Conservation (phyloP, 1,140 invertebrate species). For the Nasonia giraulti region DNA sequence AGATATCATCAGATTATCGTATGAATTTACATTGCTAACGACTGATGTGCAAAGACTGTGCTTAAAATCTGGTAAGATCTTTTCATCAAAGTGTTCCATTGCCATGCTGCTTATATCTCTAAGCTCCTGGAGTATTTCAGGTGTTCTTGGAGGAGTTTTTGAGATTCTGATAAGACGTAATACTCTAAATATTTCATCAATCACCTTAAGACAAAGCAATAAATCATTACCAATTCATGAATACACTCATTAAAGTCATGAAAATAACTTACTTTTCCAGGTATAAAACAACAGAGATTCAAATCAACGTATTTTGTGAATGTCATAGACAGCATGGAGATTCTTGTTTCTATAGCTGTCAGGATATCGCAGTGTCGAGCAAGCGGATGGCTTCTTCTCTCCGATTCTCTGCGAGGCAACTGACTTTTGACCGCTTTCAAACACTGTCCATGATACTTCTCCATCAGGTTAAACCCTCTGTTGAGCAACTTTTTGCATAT, state of each 20-base stretch:
- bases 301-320: slow-evolving; percentile 90
- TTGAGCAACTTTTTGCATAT: slow-evolving; percentile 85
- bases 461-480: slow-evolving; percentile 86
- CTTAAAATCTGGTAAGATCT: slow-evolving; percentile 81
- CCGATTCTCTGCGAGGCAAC: slow-evolving; percentile 91
- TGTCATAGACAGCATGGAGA: slow-evolving; percentile 94
- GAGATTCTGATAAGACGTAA: slow-evolving; percentile 81
- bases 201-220: slow-evolving; percentile 78
- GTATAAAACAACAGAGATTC: slow-evolving; percentile 92
- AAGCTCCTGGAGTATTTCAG: slow-evolving; percentile 91
- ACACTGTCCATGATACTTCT: slow-evolving; percentile 84
- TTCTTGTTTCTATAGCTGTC: slow-evolving; percentile 90
- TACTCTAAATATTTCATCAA: slow-evolving; percentile 90
- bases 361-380: slow-evolving; percentile 91
- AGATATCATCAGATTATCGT: slow-evolving; percentile 66
- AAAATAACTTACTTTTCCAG: slow-evolving; percentile 84
- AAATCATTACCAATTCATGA: background rate
- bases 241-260: background rate
- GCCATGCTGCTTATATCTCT: slow-evolving; percentile 96
- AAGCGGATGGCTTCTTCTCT: slow-evolving; percentile 87
- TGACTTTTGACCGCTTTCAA: slow-evolving; percentile 87
- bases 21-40: slow-evolving; percentile 64
- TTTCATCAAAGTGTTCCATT: slow-evolving; percentile 96
- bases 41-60: slow-evolving; percentile 68
- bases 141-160: slow-evolving; percentile 82